Conservation (phyloP, 2,888 invertebrate species). For the Chirona hameri region DNA sequence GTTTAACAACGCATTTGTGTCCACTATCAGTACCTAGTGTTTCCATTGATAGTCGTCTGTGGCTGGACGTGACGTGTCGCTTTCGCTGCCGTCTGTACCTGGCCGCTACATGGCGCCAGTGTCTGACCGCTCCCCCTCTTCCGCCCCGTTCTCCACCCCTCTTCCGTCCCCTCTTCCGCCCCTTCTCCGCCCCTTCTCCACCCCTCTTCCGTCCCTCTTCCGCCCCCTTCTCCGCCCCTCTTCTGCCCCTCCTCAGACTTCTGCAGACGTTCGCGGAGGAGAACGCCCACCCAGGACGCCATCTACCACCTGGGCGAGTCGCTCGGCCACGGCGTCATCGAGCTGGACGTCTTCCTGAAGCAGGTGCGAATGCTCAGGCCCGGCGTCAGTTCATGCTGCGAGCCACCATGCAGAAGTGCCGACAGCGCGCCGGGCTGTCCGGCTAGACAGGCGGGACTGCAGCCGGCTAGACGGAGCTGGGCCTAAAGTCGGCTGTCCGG, state of each 20-base stretch:
- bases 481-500: no score
- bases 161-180: no score
- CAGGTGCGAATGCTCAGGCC: conserved; percentile 91
- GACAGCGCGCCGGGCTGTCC: conserved; percentile 78
- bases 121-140: not conserved
- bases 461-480: no score
- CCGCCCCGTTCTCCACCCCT: no score
- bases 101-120: no score
- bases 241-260: conserved; percentile 56
- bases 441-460: conserved; percentile 32
- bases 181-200: no score
- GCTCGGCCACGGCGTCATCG: conserved; percentile 83
- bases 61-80: no score
- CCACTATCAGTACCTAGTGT: no score
- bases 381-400: conserved; percentile 93
- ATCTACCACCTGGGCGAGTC: conserved; percentile 98
- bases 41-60: no score
- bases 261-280: conserved; percentile 94
- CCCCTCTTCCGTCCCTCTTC: not conserved
- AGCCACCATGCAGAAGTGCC: conserved; percentile 93
- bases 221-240: no score
- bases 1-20: no score
- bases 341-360: conserved; percentile 92
- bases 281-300: conserved; percentile 96
- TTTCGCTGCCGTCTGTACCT: no score